A percentile compares a stretch with the other conserved stretches of the same genome.
phyloP scores from a whole-genome alignment of 2,113 vertebrate species.

The Xiphias gladius region DNA sequence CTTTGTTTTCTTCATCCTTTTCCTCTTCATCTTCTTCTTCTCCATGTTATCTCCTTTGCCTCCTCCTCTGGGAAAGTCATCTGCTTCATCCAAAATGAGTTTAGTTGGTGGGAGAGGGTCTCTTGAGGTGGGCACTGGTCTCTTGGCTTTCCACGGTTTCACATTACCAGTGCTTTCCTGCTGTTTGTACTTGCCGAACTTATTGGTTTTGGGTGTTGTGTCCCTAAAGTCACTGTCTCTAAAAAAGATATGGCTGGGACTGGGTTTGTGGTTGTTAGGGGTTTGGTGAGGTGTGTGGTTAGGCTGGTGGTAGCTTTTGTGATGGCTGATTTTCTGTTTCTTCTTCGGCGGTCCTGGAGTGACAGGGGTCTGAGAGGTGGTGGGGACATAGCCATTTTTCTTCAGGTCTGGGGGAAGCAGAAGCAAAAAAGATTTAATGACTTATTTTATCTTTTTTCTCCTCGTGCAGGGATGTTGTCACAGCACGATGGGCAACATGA shows the following conservation, averaged over 20 bases:
- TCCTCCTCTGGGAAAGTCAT: slow-evolving; percentile 77
- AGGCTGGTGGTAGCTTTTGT: slow-evolving; percentile 22
- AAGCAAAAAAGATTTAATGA: slow-evolving; percentile 13
- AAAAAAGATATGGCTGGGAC: slow-evolving; percentile 62
- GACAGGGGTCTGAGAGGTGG: not conserved
- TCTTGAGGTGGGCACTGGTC: slow-evolving; percentile 61
- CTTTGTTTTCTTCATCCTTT: slow-evolving; percentile 5
- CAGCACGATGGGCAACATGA: not conserved
- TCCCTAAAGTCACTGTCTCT: slow-evolving; percentile 5
- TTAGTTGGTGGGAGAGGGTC: not conserved
- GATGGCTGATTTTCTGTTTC: slow-evolving; percentile 68
- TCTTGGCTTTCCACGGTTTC: slow-evolving; percentile 80
- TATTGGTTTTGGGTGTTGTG: slow-evolving; percentile 39
- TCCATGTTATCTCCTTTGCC: not conserved
- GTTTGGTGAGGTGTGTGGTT: slow-evolving; percentile 30
- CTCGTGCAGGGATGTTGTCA: not conserved
- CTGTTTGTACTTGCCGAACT: slow-evolving; percentile 30
- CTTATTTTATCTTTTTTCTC: not conserved
- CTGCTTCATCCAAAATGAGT: slow-evolving; percentile 33
- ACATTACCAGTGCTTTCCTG: slow-evolving; percentile 16
- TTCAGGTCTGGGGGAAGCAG: slow-evolving; percentile 70
- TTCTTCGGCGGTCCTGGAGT: slow-evolving; percentile 73
- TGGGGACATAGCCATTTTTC: slow-evolving; percentile 48
- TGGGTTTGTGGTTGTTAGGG: slow-evolving; percentile 37
- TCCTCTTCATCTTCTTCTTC: slow-evolving; percentile 34